Conservation (phyloP, 2,113 vertebrate species). For the Corythornis cristatus region DNA sequence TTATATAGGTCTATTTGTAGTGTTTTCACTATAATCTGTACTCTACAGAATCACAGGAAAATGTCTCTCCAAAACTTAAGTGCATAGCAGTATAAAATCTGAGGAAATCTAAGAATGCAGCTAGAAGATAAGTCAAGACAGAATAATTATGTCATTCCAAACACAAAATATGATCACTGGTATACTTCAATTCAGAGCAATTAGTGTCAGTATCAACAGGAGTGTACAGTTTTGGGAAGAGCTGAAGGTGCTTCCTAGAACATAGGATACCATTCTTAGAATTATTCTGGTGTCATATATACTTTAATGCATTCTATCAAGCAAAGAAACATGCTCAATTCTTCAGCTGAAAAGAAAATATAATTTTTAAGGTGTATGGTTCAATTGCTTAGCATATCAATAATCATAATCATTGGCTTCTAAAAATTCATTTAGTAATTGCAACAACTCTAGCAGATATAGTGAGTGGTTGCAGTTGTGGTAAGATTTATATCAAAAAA, state of each 20-base stretch:
- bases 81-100: neutral
- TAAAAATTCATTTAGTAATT: neutral
- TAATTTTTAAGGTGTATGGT: neutral
- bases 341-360: neutral
- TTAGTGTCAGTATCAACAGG: neutral
- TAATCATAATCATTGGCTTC: neutral
- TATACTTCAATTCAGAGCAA: neutral
- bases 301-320: neutral
- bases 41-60: neutral
- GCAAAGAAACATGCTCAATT: neutral
- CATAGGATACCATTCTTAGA: neutral
- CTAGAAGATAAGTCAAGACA: neutral
- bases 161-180: neutral
- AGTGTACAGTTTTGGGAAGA: neutral
- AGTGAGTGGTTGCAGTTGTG: neutral
- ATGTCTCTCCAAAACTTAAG: neutral
- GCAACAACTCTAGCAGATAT: neutral
- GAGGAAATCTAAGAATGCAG: neutral
- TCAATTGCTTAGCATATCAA: neutral
- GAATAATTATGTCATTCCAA: neutral
- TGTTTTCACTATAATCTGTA: neutral
- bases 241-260: neutral
- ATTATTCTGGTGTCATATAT: neutral
- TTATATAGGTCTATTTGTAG: neutral
- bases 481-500: neutral